Base-by-base conservation (phyloP, 1,140 invertebrate species). In the Atta texana region DNA sequence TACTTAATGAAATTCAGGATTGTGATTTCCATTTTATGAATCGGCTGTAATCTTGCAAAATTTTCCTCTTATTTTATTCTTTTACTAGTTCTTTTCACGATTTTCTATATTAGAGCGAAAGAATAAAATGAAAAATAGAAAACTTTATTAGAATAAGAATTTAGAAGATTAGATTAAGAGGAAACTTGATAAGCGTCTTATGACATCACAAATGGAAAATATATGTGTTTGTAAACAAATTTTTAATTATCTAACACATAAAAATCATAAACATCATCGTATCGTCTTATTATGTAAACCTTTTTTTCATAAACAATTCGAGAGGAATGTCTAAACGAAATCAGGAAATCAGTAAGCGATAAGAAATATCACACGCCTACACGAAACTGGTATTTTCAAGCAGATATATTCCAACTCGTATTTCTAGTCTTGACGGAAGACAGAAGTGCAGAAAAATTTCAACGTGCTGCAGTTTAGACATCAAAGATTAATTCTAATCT, bases 311-410 rank as follows among this genome's bases (percentile, higher is more conserved):
- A 21, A 21, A 53, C 44, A 44, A 12, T 68, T 55, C 14, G 24
- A 53, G 14, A 39, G 28, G 66, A 34, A 80, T 14, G n/a, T 80
- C 1, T 51, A 51, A 59, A 82, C 57, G 14, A 24, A 59, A 72
- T 61, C 12, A 12, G 21, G 6, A 71, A 84, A 55, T 51, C 39
- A 5, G 5, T 18, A 74, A 55, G 31, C 51, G 89, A 91, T 91
- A 91, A 91, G 28, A 24, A 7, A 84, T 88, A 91, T 91, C 89
- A 44, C 39, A 44, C 39, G 72, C 31, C 51, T 51, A 64, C 28
- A 34, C 18, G 31, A 14, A 55, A 78, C 59, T 53, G 44, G 21
- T 69, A 44, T 68, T 85, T 51, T 12, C 53, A 34, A 53, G 39
- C 85, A 82, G 76, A 87, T 77, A 39, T 44, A 44, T 44, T 44